A percentile compares a stretch with the other conserved stretches of the same genome.
phyloP scores from a whole-genome alignment of 2,888 invertebrate species.

The Nesidiocoris tenuis region DNA sequence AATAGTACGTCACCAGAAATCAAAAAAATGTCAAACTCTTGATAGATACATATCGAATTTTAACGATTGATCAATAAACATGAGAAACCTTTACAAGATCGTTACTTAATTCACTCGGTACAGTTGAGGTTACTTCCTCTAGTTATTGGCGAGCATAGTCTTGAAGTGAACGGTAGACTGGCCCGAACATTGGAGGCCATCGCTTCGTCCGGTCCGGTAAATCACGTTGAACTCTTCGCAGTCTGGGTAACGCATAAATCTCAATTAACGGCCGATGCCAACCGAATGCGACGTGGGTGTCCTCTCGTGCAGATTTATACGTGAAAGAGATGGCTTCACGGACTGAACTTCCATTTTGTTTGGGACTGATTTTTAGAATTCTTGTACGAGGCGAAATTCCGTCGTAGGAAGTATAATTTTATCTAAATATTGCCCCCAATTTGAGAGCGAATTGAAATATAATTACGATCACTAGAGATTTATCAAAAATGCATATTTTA shows the following conservation, averaged over 20 bases:
- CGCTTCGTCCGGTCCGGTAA: constrained; percentile 21
- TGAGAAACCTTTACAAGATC: too few relatives aligned
- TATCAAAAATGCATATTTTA: too few relatives aligned
- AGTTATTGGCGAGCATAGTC: neutral
- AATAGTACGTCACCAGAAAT: too few relatives aligned
- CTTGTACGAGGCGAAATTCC: neutral
- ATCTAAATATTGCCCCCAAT: too few relatives aligned
- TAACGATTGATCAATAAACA: too few relatives aligned
- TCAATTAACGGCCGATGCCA: constrained; percentile 41
- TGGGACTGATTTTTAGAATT: neutral
- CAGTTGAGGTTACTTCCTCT: too few relatives aligned
- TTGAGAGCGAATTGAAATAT: too few relatives aligned
- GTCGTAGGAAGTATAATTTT: too few relatives aligned
- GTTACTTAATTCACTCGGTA: too few relatives aligned
- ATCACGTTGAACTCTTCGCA: constrained; percentile 23
- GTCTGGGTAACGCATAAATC: constrained; percentile 27
- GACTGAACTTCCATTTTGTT: neutral
- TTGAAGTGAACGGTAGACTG: neutral
- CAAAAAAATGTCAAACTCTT: too few relatives aligned
- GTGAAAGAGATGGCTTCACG: neutral
- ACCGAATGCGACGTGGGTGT: constrained; percentile 38
- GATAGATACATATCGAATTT: too few relatives aligned
- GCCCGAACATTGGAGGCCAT: neutral
- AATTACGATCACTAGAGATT: too few relatives aligned
- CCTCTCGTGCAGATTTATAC: constrained; percentile 37